Evolutionary conservation across 2,888 invertebrate species (phyloP), one percentile per base, ranked within the genome.

Genomic region (Muschampia plurimacula): DNA sequence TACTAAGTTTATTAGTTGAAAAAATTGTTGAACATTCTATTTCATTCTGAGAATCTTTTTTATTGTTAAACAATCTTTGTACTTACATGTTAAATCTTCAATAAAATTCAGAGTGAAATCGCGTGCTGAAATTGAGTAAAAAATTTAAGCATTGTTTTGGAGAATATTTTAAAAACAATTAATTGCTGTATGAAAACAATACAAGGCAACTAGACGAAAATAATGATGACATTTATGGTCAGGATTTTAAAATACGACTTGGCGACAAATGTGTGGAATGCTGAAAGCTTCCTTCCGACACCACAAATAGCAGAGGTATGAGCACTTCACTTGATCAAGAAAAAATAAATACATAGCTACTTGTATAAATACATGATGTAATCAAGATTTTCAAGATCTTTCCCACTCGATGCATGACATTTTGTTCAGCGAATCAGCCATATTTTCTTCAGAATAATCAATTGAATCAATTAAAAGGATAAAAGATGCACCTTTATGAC

Each of bases 271-370:
- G 46, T 67, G 62, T 39, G 28, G 28, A 72, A 67, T 72, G 32
- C 62, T 41, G 52, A 10, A 67, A 76, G 73, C 77, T 77, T 79
- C 83, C 83, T 80, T 78, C 75, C 80, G 74, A 74, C 74, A 76
- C 82, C 78, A 81, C 80, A 78, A 80, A 80, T 82, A 82, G 81
- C 79, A 77, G 79, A 80, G 74, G 71, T 84, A 81, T 85, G 87
- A 85, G 77, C 81, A 76, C 79, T 79, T 78, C 75, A 78, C 75
- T 77, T 76, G 77, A 81, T 74, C 78, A 81, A 83, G 87, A 83
- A 85, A 82, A 87, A 85, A 81, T 86, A 84, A 85, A 86, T 85
- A 84, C 81, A 81, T 85, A 84, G 80, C 81, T 76, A 75, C 22
- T 22, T 72, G 76, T 77, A 80, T 77, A 80, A 79, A 80, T 79